These are phyloP conservation scores for Argyresthia albistria DNA, from an alignment of 2,888 invertebrate genomes.

Conservation along the genomic window DNA sequence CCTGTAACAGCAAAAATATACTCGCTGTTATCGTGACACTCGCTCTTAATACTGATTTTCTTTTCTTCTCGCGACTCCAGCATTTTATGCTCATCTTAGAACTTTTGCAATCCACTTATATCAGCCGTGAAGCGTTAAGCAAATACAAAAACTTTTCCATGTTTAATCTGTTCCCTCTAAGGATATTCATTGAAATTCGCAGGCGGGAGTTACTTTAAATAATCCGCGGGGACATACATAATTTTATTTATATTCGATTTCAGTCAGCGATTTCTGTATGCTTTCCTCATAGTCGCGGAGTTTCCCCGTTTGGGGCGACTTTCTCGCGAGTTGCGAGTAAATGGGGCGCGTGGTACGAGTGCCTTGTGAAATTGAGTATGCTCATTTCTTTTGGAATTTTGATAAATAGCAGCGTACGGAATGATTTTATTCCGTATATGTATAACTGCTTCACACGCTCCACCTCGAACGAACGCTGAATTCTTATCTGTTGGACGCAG, in stretches of 20 bases:
- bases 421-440: constrained; percentile 40
- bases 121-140: constrained; percentile 66
- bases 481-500: constrained; percentile 65
- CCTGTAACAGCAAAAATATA: constrained; percentile 45
- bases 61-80: constrained; percentile 41
- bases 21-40: constrained; percentile 55
- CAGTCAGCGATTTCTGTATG: constrained; percentile 4
- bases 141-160: constrained; percentile 67
- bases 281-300: neutral
- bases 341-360: constrained; percentile 15
- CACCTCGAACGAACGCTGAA: constrained; percentile 19
- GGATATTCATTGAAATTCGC: constrained; percentile 65
- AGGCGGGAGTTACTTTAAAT: constrained; percentile 51
- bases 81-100: constrained; percentile 66
- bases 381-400: constrained; percentile 40
- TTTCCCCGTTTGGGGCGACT: neutral
- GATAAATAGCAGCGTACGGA: constrained; percentile 53
- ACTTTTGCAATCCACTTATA: constrained; percentile 72
- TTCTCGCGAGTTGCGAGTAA: constrained; percentile 1
- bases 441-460: constrained; percentile 39
- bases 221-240: constrained; percentile 36
- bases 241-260: constrained; percentile 21
- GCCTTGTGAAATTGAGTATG: constrained; percentile 34
- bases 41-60: constrained; percentile 50
- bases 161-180: constrained; percentile 66